phyloP scores from a whole-genome alignment of 2,113 vertebrate genomes.

The Hemiscyllium ocellatum region DNA sequence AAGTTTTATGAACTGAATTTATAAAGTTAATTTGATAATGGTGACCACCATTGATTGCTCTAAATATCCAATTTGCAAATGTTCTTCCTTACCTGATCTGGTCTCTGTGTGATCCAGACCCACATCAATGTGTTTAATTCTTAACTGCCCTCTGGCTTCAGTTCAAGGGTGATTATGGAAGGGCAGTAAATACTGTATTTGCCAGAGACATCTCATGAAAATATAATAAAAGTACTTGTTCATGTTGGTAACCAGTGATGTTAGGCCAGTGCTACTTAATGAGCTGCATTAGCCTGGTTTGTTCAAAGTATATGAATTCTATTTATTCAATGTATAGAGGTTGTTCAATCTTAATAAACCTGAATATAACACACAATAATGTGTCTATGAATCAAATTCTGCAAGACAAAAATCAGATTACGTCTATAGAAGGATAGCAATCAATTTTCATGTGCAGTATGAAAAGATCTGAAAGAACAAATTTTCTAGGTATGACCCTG shows the following conservation, averaged over 20 bases:
- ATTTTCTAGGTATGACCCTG: neutral
- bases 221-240: neutral
- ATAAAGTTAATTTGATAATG: no score
- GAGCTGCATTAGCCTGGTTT: neutral
- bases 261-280: neutral
- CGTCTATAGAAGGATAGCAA: neutral
- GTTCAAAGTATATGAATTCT: neutral
- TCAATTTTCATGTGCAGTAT: neutral
- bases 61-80: no score
- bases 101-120: no score
- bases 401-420: neutral
- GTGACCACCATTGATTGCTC: no score
- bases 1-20: no score
- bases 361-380: neutral
- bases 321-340: neutral
- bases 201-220: no score
- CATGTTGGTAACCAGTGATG: neutral
- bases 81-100: no score
- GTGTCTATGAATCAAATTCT: neutral
- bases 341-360: neutral
- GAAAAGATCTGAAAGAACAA: neutral
- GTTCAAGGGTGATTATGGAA: no score
- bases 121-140: no score
- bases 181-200: no score
- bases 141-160: no score